phyloP scores from a whole-genome alignment of 2,797 vertebrate species.

The Pogoniulus pusillus region DNA sequence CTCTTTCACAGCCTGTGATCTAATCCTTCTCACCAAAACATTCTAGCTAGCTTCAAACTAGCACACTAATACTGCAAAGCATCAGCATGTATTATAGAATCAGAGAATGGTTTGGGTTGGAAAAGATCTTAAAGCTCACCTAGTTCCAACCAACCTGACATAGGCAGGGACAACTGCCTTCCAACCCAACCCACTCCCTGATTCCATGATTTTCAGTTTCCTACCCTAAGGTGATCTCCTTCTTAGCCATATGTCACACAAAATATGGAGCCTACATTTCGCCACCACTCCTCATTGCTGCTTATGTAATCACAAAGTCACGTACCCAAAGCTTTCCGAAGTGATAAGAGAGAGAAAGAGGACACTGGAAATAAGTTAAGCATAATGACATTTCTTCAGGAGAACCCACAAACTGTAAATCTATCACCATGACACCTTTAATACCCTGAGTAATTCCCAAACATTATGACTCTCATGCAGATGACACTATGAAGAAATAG shows the following conservation, averaged over 20 bases:
- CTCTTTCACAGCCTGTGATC: no score
- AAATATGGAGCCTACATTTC: rapidly evolving
- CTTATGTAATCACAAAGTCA: neutral
- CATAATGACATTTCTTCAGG: neutral
- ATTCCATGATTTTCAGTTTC: neutral
- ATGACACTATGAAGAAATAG: neutral
- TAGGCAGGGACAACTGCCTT: no score
- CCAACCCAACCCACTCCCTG: no score
- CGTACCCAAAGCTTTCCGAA: neutral
- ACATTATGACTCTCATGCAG: neutral
- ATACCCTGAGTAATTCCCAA: neutral
- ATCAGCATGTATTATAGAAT: no score
- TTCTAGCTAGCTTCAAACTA: no score
- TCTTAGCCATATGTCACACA: neutral
- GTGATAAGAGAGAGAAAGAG: neutral
- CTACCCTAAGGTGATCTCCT: neutral
- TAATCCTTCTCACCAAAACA: no score
- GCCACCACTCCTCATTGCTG: neutral
- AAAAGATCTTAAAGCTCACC: no score
- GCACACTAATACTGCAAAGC: neutral
- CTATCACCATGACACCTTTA: neutral
- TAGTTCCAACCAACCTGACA: no score
- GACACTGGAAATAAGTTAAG: neutral
- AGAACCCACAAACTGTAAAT: neutral
- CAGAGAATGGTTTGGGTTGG: no score